These are phyloP conservation scores for Pelochelys cantorii DNA, from an alignment of 2,797 vertebrate genomes.

Conservation along the genomic window DNA sequence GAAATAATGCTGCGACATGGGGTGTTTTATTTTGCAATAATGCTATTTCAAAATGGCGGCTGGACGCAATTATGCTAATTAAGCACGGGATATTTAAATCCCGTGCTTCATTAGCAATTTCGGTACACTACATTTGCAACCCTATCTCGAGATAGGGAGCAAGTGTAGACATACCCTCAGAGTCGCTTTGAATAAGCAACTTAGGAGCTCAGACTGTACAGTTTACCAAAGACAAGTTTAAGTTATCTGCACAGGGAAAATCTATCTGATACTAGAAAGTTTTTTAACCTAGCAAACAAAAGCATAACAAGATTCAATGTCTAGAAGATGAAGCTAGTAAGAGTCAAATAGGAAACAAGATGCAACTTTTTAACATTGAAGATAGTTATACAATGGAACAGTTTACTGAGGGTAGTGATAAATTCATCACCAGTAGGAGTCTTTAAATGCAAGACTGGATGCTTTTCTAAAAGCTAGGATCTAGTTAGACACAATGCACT, in stretches of 20 bases:
- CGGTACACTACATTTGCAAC: too few relatives aligned
- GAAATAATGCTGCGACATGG: too few relatives aligned
- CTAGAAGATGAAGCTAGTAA: neutral
- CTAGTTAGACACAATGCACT: conserved; percentile 51
- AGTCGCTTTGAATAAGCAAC: neutral
- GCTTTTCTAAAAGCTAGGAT: conserved; percentile 34
- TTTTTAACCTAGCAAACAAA: neutral
- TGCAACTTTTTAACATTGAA: neutral
- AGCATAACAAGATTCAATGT: neutral
- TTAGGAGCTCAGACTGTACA: neutral
- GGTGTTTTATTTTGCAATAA: too few relatives aligned
- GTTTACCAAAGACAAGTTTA: conserved; percentile 12
- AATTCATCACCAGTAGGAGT: conserved; percentile 37
- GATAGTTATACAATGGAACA: conserved; percentile 29
- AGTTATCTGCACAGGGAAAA: conserved; percentile 16
- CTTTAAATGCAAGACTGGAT: neutral
- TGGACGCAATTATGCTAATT: too few relatives aligned
- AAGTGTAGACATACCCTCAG: neutral
- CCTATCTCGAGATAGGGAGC: neutral
- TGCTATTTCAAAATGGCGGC: too few relatives aligned
- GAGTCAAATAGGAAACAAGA: conserved; percentile 35
- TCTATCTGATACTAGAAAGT: neutral
- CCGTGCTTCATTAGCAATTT: too few relatives aligned
- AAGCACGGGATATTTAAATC: too few relatives aligned
- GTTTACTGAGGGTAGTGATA: conserved; percentile 38